Evolutionary conservation across 2,888 invertebrate genomes (phyloP), one percentile per base, ranked within the genome.

Genomic region (Cephus spinipes): DNA sequence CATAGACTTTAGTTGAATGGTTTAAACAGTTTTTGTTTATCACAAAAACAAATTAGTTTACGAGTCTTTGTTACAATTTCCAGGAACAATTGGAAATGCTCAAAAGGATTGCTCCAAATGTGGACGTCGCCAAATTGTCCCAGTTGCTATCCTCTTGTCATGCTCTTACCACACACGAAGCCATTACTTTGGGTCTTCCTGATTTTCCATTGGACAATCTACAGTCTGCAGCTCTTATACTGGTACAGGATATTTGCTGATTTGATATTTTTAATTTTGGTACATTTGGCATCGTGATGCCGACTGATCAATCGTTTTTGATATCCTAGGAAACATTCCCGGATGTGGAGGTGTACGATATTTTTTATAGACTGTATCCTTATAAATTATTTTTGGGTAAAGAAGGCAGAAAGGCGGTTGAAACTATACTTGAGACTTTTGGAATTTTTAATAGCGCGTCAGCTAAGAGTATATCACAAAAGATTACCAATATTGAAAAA

Each of bases 121-220:
- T 93, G 0, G 92, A 94, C n/a, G 85, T 88, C 12, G 92, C 92
- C 73, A 92, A 92, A 81, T 83, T 94, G 71, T 91, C 93, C 32
- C 92, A 92, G 84, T 91, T 94, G 78, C 86, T 94, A 73, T 94
- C 90, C 88, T 97, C 76, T 88, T 98, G 81, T 95, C 96, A 2
- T 87, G 97, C 97, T 1, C 93, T 98, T 77, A 93, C 96, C 83
- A 95, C 95, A 31, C 94, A 95, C 11, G 98, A 98, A 90, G 94
- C 96, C 73, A 89, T 92, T 6, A 89, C 92, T 79, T 93, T 97
- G 78, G 95, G 95, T 77, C 92, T 99, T 79, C 98, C 98, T 0
- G 97, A 98, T 92, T 98, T 98, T 90, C 98, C 99, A 0, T 90
- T 98, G 1, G 97, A 98, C 87, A 97, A 95, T 91, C 91, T 98